These are phyloP conservation scores for Carterocephalus palaemon DNA, from an alignment of 2,888 invertebrate genomes.

Conservation along the genomic window DNA sequence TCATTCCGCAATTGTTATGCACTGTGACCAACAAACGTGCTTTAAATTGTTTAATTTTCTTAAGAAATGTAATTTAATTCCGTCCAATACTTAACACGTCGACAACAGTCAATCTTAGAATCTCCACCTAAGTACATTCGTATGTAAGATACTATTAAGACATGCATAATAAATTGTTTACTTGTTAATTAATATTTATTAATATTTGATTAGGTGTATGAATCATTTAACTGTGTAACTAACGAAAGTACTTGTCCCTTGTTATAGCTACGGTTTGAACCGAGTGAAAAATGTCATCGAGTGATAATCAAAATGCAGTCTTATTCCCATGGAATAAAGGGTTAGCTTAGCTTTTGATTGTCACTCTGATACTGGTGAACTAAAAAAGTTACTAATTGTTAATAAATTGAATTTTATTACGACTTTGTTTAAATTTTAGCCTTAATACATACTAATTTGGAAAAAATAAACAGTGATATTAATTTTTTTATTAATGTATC, in stretches of 20 bases:
- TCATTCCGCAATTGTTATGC: too few species aligned
- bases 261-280: slow-evolving; percentile 49
- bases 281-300: slow-evolving; percentile 42
- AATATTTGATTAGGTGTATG: slow-evolving; percentile 57
- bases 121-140: slow-evolving; percentile 33
- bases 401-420: slow-evolving; percentile 73
- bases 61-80: too few species aligned
- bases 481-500: background rate
- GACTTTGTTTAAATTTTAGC: slow-evolving; percentile 42
- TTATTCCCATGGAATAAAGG: slow-evolving; percentile 21
- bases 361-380: slow-evolving; percentile 29
- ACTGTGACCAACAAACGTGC: too few species aligned
- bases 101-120: slow-evolving; percentile 3
- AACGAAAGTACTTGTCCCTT: slow-evolving; percentile 61
- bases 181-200: slow-evolving; percentile 77
- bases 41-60: too few species aligned
- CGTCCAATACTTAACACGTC: too few species aligned
- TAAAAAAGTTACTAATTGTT: slow-evolving; percentile 74
- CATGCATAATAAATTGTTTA: slow-evolving; percentile 60
- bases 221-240: slow-evolving; percentile 56
- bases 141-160: slow-evolving; percentile 32
- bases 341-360: slow-evolving; percentile 8
- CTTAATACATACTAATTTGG: too few species aligned
- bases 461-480: too few species aligned
- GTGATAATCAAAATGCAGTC: slow-evolving; percentile 32